These are phyloP conservation scores for Telmatochromis sp. DNA, from an alignment of 2,113 vertebrate species.

Conservation along the genomic window DNA sequence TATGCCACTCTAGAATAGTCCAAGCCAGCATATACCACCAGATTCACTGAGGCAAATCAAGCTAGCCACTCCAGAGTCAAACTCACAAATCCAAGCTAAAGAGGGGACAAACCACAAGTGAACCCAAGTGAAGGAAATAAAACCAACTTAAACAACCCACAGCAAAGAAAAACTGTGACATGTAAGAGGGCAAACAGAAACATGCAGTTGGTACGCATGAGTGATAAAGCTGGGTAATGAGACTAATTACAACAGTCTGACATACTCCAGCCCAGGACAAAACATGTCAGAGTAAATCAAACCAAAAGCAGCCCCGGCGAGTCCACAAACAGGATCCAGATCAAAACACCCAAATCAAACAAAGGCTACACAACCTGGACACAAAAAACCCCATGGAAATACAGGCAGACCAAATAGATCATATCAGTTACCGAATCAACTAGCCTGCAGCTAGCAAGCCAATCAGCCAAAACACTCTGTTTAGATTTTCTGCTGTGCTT, in stretches of 20 bases:
- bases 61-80: neutral
- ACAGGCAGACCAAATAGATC: neutral
- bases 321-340: neutral
- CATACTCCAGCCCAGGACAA: neutral
- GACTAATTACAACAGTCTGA: neutral
- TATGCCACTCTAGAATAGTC: neutral
- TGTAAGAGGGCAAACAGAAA: neutral
- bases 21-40: neutral
- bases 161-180: neutral
- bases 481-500: neutral
- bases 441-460: neutral
- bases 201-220: neutral
- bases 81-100: neutral
- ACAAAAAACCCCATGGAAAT: neutral
- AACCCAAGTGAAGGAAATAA: neutral
- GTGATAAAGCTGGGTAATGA: neutral
- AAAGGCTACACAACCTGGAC: neutral
- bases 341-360: neutral
- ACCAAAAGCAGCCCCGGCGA: neutral
- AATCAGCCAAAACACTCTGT: neutral
- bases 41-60: neutral
- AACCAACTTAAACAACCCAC: neutral
- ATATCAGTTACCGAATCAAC: neutral
- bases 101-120: neutral
- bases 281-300: neutral